Evolutionary conservation across 1,140 invertebrate genomes (phyloP).

Genomic region (Dendrolimus punctatus): DNA sequence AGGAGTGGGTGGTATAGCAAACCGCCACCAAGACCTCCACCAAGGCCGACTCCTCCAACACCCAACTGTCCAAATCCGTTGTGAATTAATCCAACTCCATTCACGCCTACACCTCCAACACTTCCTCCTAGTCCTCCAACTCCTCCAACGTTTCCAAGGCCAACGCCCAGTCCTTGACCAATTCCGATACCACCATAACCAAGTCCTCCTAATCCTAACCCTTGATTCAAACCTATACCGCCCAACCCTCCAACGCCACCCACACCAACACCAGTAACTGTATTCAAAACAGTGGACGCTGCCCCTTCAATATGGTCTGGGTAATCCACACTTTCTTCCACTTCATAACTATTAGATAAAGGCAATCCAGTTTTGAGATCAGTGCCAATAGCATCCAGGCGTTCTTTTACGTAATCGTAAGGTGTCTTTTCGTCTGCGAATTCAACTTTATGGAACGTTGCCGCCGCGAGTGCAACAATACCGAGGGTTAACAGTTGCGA

Average conservation of each 20-base stretch:
- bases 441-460: conserved; percentile 41
- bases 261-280: conserved; percentile 44
- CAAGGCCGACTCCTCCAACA: conserved; percentile 44
- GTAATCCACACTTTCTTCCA: conserved; percentile 65
- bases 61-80: conserved; percentile 40
- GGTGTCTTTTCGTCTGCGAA: conserved; percentile 55
- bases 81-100: conserved; percentile 43
- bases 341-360: conserved; percentile 58
- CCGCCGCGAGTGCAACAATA: conserved; percentile 27
- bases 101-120: conserved; percentile 26
- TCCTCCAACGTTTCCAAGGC: conserved; percentile 12
- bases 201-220: conserved; percentile 25
- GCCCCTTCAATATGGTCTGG: conserved; percentile 54
- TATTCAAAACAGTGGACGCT: conserved; percentile 56
- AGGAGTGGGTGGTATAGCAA: conserved; percentile 45
- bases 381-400: conserved; percentile 43
- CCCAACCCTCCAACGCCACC: conserved; percentile 37
- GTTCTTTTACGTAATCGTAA: conserved; percentile 57
- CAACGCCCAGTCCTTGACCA: conserved; percentile 21
- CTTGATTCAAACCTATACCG: conserved; percentile 26
- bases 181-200: conserved; percentile 28
- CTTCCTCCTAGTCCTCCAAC: conserved; percentile 7
- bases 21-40: conserved; percentile 38
- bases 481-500: conserved; percentile 35
- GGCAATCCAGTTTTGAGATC: conserved; percentile 47